These are phyloP conservation scores for Alcedo atthis DNA, from an alignment of 2,797 vertebrate species.

Conservation along the genomic window DNA sequence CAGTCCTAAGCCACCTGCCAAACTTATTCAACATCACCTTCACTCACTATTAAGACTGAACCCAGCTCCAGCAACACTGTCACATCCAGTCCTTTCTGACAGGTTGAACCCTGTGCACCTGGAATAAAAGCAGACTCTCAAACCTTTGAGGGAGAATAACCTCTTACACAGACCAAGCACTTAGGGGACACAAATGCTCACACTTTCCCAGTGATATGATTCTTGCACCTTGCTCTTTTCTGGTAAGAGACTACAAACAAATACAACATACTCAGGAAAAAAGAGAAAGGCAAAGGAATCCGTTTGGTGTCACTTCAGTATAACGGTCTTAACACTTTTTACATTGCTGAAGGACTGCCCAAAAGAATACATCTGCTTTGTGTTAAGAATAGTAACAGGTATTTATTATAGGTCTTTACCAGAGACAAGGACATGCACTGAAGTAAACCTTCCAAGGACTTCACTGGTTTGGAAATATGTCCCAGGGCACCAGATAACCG, in stretches of 20 bases:
- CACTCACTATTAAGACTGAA: not conserved
- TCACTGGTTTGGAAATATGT: not conserved
- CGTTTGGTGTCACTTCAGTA: not conserved
- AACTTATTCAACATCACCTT: not conserved
- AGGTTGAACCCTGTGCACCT: not conserved
- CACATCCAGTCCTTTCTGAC: not conserved
- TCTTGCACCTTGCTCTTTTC: not conserved
- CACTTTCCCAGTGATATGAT: not conserved
- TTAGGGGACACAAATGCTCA: not conserved
- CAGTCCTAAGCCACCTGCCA: not conserved
- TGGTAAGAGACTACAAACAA: not conserved
- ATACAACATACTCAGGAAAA: not conserved
- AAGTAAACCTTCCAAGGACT: constrained; percentile 16
- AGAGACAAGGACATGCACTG: not conserved
- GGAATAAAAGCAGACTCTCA: not conserved
- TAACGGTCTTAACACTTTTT: not conserved
- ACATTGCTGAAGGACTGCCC: not conserved
- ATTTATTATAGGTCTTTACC: not conserved
- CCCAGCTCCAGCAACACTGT: not conserved
- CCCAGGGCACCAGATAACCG: not conserved
- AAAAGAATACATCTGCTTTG: not conserved
- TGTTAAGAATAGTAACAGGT: not conserved
- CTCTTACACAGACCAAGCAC: not conserved
- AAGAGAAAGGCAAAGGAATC: not conserved
- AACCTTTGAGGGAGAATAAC: not conserved